Percentiles rank a stretch among this genome's conserved stretches.
Evolutionary conservation across 2,113 vertebrate species (phyloP).

Genomic region (Ariopsis seemanni): DNA sequence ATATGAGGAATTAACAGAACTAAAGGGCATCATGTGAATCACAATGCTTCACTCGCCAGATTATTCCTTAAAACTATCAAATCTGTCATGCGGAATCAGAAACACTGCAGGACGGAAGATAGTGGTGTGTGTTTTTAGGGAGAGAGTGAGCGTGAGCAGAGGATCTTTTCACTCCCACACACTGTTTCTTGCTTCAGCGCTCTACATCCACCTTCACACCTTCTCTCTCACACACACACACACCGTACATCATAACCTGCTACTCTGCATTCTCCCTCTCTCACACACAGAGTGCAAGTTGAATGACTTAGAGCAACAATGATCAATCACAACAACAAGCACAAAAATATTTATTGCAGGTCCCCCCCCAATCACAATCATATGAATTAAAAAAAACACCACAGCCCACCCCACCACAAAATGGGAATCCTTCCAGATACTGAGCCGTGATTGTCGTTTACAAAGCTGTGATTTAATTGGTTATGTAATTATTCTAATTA

Average conservation of each 20-base stretch:
- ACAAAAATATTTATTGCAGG: neutral
- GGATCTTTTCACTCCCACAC: conserved; percentile 42
- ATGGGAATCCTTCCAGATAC: no score
- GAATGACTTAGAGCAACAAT: neutral
- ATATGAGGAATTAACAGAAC: neutral
- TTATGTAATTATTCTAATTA: no score
- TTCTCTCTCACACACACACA: neutral
- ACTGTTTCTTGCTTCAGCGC: conserved; percentile 31
- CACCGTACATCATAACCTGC: neutral
- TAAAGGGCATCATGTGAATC: neutral
- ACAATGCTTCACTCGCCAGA: neutral
- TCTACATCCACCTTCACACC: neutral
- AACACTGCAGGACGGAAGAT: neutral
- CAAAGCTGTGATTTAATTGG: no score
- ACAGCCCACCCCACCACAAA: no score
- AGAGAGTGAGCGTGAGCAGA: neutral
- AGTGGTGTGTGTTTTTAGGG: neutral
- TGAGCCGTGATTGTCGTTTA: no score
- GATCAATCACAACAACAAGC: neutral
- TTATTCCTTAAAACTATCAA: neutral
- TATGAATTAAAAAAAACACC: no score
- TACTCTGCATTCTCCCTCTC: neutral
- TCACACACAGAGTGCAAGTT: neutral
- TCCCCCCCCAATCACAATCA: no score
- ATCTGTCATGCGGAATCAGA: neutral